Conservation (phyloP, 2,888 invertebrate species). For the Scaptomyza reducta region DNA sequence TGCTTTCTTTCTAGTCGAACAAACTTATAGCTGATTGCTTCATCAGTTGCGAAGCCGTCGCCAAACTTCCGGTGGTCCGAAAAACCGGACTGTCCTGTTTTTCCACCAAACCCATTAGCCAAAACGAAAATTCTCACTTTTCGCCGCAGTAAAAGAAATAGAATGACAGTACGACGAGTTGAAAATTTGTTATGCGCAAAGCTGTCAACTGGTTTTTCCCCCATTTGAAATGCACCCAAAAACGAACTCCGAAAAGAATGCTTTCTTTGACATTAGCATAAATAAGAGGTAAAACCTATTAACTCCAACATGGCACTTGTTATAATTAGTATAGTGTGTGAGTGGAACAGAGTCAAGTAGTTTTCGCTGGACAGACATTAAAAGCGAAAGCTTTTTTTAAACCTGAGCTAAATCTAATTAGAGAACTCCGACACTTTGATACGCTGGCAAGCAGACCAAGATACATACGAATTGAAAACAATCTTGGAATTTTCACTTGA, state of each 20-base stretch:
- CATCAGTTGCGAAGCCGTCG: conserved; percentile 25
- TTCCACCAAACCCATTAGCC: conserved; percentile 37
- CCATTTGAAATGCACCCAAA: conserved; percentile 5
- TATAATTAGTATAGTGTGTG: conserved; percentile 34
- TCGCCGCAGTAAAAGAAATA: conserved; percentile 42
- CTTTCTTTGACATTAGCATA: conserved; percentile 22
- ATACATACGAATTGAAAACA: conserved; percentile 63
- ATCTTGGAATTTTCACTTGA: conserved; percentile 50
- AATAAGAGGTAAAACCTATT: not conserved
- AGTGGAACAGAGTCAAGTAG: conserved; percentile 36
- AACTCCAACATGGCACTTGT: conserved; percentile 6
- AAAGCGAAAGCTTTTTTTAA: conserved; percentile 68
- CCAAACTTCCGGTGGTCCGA: conserved; percentile 43
- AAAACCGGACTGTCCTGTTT: conserved; percentile 76
- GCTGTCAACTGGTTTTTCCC: conserved; percentile 44
- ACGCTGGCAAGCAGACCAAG: conserved; percentile 47
- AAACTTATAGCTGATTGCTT: conserved; percentile 46
- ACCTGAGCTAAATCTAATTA: conserved; percentile 55
- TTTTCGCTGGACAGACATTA: conserved; percentile 38
- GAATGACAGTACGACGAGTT: conserved; percentile 35
- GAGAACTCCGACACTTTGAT: conserved; percentile 59
- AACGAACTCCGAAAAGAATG: conserved; percentile 12
- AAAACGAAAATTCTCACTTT: conserved; percentile 79
- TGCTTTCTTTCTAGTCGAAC: conserved; percentile 54
- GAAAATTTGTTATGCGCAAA: conserved; percentile 48